Percentiles rank a stretch among this genome's conserved stretches.
These are phyloP conservation scores for Drepana arcuata DNA, from an alignment of 1,140 invertebrate genomes.

Conservation along the genomic window DNA sequence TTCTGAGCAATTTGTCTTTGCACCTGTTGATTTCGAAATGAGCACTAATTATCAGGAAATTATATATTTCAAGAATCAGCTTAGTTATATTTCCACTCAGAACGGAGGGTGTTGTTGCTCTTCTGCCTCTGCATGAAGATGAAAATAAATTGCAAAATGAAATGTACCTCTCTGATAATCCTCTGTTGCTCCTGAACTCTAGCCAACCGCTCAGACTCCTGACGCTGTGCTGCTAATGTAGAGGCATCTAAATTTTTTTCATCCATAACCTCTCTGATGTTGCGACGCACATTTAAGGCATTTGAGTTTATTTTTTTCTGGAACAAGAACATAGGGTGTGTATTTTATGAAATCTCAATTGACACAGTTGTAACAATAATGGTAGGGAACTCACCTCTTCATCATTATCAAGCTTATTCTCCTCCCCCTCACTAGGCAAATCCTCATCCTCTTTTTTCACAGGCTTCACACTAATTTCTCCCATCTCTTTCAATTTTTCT, in stretches of 20 bases:
- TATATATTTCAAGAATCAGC: too few relatives aligned
- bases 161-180: slow-evolving; percentile 78
- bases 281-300: slow-evolving; percentile 81
- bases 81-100: too few relatives aligned
- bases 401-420: slow-evolving; percentile 25
- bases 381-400: slow-evolving; percentile 34
- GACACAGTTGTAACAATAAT: too few relatives aligned
- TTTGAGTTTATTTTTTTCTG: slow-evolving; percentile 73
- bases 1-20: slow-evolving; percentile 81
- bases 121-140: too few relatives aligned
- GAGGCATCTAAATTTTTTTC: slow-evolving; percentile 93
- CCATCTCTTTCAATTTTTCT: slow-evolving; percentile 75
- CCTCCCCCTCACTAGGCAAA: slow-evolving; percentile 25
- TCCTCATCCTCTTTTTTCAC: slow-evolving; percentile 35
- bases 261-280: slow-evolving; percentile 93
- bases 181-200: slow-evolving; percentile 89
- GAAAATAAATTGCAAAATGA: too few relatives aligned
- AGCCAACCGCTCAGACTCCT: slow-evolving; percentile 90
- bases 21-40: too few relatives aligned
- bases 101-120: too few relatives aligned
- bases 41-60: too few relatives aligned
- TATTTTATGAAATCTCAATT: too few relatives aligned
- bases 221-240: slow-evolving; percentile 91
- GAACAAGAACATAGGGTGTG: too few relatives aligned
- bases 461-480: slow-evolving; percentile 67